These are phyloP conservation scores for Ephestia elutella DNA, from an alignment of 1,140 invertebrate genomes.

Conservation along the genomic window DNA sequence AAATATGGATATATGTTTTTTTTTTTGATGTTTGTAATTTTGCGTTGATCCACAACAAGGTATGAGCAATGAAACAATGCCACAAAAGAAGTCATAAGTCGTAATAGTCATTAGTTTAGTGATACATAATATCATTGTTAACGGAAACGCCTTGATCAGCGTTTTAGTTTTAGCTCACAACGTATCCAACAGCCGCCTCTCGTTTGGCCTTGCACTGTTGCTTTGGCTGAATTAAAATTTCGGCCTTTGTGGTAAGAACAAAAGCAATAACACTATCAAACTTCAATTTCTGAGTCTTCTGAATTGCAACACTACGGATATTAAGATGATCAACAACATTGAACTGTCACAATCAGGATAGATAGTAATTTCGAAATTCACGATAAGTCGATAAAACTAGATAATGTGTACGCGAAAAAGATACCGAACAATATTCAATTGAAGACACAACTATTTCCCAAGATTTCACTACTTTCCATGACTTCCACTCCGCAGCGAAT, in stretches of 20 bases:
- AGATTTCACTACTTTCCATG: not conserved
- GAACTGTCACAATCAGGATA: slow-evolving; percentile 7
- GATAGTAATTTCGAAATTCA: not conserved
- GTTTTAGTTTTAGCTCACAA: not conserved
- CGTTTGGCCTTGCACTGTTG: slow-evolving; percentile 32
- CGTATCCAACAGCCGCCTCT: slow-evolving; percentile 19
- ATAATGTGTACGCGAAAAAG: not conserved
- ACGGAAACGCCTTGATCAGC: slow-evolving; percentile 6
- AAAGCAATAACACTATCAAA: slow-evolving; percentile 17
- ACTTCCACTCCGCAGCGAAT: not conserved
- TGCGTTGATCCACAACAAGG: too few species aligned
- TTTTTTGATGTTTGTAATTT: too few species aligned
- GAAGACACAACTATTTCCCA: not conserved
- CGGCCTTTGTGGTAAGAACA: slow-evolving; percentile 22
- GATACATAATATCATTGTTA: not conserved
- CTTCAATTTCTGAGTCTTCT: too few species aligned
- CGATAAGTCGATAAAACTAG: slow-evolving; percentile 2
- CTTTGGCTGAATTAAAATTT: slow-evolving; percentile 19
- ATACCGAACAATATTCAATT: not conserved
- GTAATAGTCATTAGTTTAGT: not conserved
- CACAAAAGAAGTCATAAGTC: not conserved
- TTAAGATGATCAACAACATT: slow-evolving; percentile 8
- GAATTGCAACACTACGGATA: not conserved
- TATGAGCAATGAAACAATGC: too few species aligned
- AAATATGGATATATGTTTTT: too few species aligned